Base-by-base conservation (phyloP, 2,113 vertebrate genomes). In the Atractosteus spatula region DNA sequence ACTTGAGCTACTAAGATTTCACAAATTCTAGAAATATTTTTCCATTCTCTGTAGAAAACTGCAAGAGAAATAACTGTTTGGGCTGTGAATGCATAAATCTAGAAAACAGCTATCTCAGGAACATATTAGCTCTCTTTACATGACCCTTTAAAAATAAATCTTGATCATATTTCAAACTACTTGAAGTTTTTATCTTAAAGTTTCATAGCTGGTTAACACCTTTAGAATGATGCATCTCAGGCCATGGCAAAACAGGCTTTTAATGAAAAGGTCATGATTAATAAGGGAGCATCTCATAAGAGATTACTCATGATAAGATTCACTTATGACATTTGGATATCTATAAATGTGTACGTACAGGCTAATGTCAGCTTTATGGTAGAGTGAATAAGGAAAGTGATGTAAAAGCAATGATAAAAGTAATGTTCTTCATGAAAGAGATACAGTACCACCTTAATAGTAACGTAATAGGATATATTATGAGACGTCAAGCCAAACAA, bases 1-100 rank as follows among this genome's bases (percentile, higher is more conserved):
- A 78, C 72, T 74, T 65, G 16, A 64, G 69, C 41, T 41, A 57
- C 76, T 41, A 51, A 16, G 57, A 80, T 81, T 82, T 83, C 76
- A 71, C 57, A 84, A 79, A 87, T 85, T 80, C 77, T 77, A 80
- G 47, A 76, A 80, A 83, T 84, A 80, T 55, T 85, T 84, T 79
- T 81, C 83, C 76, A 81, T 84, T 78, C 68, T 68, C 77, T 75
- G 75, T 78, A 78, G 79, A 76, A 82, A 79, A 75, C 62, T 44
- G 74, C 74, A 16, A 66, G 78, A 70, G 77, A 45, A 75, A 75
- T 76, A 76, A 82, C 64, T 62, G 56, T 56, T 69, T 55, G 76
- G 51, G 29, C 56, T 43, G 62, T 71, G 63, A 29, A 70, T 61
- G 69, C 73, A 78, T 85, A 78, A 85, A 86, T 87, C 77, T 79